A percentile compares a stretch with the other conserved stretches of the same genome.
Conservation (phyloP, 2,797 vertebrate genomes). For the Sebastes matsubarae region DNA sequence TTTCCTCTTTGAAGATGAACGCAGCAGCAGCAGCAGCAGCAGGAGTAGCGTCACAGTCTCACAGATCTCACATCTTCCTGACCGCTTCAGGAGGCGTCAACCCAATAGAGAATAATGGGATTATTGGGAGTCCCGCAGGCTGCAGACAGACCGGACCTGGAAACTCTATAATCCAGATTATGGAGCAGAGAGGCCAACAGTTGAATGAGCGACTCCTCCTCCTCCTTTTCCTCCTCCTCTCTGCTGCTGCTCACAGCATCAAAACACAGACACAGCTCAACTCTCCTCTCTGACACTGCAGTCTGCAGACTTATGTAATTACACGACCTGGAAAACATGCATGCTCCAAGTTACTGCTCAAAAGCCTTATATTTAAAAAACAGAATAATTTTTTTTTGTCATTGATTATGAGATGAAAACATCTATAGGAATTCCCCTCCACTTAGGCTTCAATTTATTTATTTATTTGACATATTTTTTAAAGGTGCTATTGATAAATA, state of each 20-base stretch:
- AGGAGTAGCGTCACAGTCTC: background rate
- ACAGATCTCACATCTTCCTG: background rate
- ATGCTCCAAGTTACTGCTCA: background rate
- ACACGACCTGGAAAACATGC: constrained; percentile 21
- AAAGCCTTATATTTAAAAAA: background rate
- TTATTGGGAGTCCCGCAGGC: constrained; percentile 53
- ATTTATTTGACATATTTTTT: no score
- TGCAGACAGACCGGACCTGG: constrained; percentile 41
- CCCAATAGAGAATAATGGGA: constrained; percentile 56
- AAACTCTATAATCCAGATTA: constrained; percentile 78
- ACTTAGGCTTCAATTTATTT: no score
- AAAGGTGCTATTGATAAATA: no score
- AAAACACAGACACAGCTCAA: constrained; percentile 39
- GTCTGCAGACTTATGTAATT: constrained; percentile 64
- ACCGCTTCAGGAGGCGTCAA: constrained; percentile 20
- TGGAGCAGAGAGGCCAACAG: constrained; percentile 30
- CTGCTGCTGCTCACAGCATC: constrained; percentile 34
- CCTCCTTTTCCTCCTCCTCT: constrained; percentile 20
- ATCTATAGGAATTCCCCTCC: no score
- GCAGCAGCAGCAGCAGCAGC: background rate
- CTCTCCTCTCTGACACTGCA: constrained; percentile 48
- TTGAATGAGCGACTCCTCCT: constrained; percentile 25
- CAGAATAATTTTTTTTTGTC: background rate
- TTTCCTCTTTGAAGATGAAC: background rate
- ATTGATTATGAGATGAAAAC: no score